phyloP scores from a whole-genome alignment of 1,140 invertebrate species.

The Nephotettix cincticeps region DNA sequence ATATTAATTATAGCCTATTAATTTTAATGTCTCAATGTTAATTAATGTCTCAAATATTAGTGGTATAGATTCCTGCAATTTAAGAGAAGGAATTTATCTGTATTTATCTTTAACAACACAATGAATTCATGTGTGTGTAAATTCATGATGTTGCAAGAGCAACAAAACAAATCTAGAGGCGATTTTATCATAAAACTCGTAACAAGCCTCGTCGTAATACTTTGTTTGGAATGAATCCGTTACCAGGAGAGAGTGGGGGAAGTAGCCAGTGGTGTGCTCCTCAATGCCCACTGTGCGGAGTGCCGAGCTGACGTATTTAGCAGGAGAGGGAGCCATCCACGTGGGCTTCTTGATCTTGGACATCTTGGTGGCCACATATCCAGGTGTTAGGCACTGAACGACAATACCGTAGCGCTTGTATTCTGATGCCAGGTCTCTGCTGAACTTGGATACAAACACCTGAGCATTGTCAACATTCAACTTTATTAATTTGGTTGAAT shows the following conservation, averaged over 20 bases:
- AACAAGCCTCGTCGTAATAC: no score
- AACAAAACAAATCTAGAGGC: no score
- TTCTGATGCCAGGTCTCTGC: slow-evolving; percentile 75
- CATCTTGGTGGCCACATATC: slow-evolving; percentile 93
- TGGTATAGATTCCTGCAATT: no score
- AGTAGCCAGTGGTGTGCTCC: slow-evolving; percentile 73
- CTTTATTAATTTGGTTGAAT: not conserved
- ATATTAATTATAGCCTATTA: no score
- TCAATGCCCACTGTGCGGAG: slow-evolving; percentile 75
- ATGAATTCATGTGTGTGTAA: no score
- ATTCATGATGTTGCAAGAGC: no score
- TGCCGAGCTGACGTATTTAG: slow-evolving; percentile 73
- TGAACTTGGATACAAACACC: slow-evolving; percentile 86
- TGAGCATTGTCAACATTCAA: slow-evolving; percentile 39
- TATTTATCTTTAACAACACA: no score
- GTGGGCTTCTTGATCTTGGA: slow-evolving; percentile 79
- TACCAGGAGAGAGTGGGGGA: slow-evolving; percentile 68
- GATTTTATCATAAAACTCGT: no score
- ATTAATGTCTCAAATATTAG: no score
- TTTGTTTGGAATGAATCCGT: no score
- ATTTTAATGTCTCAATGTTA: no score
- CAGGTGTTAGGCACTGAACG: slow-evolving; percentile 82
- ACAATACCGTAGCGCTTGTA: slow-evolving; percentile 75
- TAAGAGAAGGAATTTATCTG: no score
- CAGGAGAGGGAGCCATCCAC: slow-evolving; percentile 76